Conservation (phyloP, 2,888 invertebrate species). For the Drosophila neonasuta region DNA sequence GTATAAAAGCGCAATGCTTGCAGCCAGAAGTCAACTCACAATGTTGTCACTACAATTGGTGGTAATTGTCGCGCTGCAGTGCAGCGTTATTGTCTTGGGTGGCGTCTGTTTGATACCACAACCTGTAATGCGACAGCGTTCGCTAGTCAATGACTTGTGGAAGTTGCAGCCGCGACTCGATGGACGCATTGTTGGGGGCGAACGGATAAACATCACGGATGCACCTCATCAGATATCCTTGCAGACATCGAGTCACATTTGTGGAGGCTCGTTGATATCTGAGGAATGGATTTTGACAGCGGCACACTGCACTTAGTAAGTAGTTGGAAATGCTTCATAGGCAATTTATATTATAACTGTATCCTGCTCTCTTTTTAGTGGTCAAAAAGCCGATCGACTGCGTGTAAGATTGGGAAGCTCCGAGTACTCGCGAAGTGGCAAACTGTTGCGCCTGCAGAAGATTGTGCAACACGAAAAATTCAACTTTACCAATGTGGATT, state of each 20-base stretch:
- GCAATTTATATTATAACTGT: no score
- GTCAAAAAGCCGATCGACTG: slow-evolving; percentile 65
- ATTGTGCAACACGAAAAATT: slow-evolving; percentile 84
- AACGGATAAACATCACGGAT: slow-evolving; percentile 80
- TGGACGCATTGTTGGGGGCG: slow-evolving; percentile 82
- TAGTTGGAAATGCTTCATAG: not conserved
- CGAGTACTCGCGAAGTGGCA: slow-evolving; percentile 83
- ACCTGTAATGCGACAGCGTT: slow-evolving; percentile 57
- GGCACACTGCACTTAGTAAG: slow-evolving; percentile 81
- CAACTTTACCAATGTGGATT: slow-evolving; percentile 84
- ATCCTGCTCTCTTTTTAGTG: slow-evolving; percentile 47
- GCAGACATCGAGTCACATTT: slow-evolving; percentile 79
- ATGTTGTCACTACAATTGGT: slow-evolving; percentile 48
- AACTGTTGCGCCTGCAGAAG: slow-evolving; percentile 83
- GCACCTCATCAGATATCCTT: slow-evolving; percentile 81
- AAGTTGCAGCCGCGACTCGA: slow-evolving; percentile 77
- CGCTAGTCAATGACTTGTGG: slow-evolving; percentile 31
- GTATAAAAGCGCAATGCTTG: slow-evolving; percentile 55
- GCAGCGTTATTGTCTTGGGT: slow-evolving; percentile 40
- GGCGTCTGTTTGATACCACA: slow-evolving; percentile 74
- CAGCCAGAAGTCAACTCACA: slow-evolving; percentile 7
- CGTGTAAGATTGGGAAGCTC: slow-evolving; percentile 84
- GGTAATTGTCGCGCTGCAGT: slow-evolving; percentile 44
- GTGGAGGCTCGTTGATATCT: slow-evolving; percentile 81
- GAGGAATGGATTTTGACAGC: slow-evolving; percentile 81